These are phyloP conservation scores for Lysiphlebus fabarum DNA, from an alignment of 1,140 invertebrate genomes.

Conservation along the genomic window DNA sequence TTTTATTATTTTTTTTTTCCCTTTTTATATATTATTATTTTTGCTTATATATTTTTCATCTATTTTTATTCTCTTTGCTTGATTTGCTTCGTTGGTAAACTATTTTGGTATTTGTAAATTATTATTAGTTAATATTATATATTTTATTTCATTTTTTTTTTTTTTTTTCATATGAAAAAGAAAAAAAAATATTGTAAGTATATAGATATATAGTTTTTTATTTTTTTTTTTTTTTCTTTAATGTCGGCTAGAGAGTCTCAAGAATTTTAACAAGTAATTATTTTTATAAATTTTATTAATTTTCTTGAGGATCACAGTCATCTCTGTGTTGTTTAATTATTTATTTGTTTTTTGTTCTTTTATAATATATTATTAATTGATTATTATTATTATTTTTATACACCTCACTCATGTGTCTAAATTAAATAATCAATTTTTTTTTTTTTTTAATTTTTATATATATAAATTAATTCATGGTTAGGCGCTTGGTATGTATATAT, in stretches of 20 bases:
- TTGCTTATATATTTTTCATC: neutral
- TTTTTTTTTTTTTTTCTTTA: conserved; percentile 12
- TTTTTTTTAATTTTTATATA: too few relatives aligned
- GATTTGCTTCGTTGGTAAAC: conserved; percentile 30
- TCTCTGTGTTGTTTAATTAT: neutral
- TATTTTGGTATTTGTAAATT: conserved; percentile 32
- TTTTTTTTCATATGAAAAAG: conserved; percentile 22
- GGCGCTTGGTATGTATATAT: conserved; percentile 2
- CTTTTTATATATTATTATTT: conserved; percentile 1
- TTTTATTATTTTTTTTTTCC: neutral
- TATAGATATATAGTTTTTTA: too few relatives aligned
- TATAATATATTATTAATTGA: conserved; percentile 8
- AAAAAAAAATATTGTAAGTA: conserved; percentile 19
- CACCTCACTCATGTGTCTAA: too few relatives aligned
- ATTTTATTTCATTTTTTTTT: conserved; percentile 20
- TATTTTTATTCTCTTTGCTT: neutral
- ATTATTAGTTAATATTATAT: conserved; percentile 1
- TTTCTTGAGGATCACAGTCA: conserved; percentile 16
- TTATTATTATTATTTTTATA: neutral
- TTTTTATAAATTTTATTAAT: conserved; percentile 11
- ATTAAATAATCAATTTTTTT: too few relatives aligned
- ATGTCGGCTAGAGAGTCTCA: conserved; percentile 10
- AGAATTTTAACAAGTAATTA: neutral
- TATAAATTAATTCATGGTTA: conserved; percentile 3
- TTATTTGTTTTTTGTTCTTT: conserved; percentile 5